A percentile compares a stretch with the other conserved stretches of the same genome.
Conservation (phyloP, 2,888 invertebrate genomes). For the Yponomeuta malinellus region DNA sequence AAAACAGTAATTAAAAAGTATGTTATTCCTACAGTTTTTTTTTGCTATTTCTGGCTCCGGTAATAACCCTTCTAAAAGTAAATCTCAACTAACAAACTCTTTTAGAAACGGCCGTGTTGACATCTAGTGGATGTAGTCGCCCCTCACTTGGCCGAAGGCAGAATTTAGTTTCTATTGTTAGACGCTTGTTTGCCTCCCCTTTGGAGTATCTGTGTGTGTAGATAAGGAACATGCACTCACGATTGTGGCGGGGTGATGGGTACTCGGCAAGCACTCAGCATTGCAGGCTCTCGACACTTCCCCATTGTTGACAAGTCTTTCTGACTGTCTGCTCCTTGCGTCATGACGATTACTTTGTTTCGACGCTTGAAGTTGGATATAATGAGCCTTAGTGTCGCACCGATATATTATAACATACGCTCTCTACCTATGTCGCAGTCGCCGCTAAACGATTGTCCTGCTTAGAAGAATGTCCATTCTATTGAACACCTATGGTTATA, state of each 20-base stretch:
- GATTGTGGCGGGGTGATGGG: constrained; percentile 24
- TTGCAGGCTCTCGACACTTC: constrained; percentile 19
- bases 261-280: constrained; percentile 22
- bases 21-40: no score
- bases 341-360: neutral
- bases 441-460: no score
- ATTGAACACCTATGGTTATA: no score
- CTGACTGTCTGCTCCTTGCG: neutral
- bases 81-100: no score
- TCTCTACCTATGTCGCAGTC: no score
- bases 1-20: no score
- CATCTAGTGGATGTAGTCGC: neutral
- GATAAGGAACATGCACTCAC: constrained; percentile 10
- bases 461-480: no score
- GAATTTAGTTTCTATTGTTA: constrained; percentile 3
- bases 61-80: no score
- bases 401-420: no score
- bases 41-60: no score
- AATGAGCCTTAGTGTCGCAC: no score
- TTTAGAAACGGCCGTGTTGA: neutral
- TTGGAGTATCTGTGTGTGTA: constrained; percentile 5
- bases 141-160: neutral
- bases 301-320: constrained; percentile 22
- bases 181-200: constrained; percentile 4
- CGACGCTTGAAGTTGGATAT: neutral